A percentile compares a stretch with the other conserved stretches of the same genome.
phyloP scores from a whole-genome alignment of 2,888 invertebrate species.

The Hemaris fuciformis region DNA sequence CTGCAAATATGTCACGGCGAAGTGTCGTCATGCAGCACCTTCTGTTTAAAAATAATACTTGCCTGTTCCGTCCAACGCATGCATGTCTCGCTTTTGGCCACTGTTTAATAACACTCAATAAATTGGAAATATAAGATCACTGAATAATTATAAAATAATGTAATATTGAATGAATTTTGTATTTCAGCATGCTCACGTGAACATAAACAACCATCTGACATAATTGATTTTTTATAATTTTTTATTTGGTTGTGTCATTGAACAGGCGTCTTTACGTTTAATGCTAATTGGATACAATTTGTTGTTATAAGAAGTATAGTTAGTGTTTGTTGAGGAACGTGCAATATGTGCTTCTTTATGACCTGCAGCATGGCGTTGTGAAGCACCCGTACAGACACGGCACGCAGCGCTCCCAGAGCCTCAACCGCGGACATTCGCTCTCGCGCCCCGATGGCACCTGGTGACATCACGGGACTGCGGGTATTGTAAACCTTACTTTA shows the following conservation, averaged over 20 bases:
- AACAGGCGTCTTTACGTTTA: background rate
- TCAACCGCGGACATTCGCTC: slow-evolving; percentile 87
- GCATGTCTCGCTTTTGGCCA: background rate
- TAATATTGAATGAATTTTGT: background rate
- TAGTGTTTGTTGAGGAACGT: background rate
- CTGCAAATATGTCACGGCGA: slow-evolving; percentile 10
- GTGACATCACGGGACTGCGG: slow-evolving; percentile 90
- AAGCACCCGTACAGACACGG: slow-evolving; percentile 83
- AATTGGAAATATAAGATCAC: background rate
- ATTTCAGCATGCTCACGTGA: slow-evolving; percentile 4
- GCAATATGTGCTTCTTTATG: slow-evolving; percentile 21
- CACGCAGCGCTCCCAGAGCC: slow-evolving; percentile 87
- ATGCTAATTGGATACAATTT: background rate
- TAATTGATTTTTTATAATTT: slow-evolving; percentile 10
- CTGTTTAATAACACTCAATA: background rate
- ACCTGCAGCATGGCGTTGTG: slow-evolving; percentile 83
- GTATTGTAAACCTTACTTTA: slow-evolving; percentile 46
- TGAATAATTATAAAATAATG: background rate
- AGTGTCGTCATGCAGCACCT: slow-evolving; percentile 6
- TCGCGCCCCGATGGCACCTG: slow-evolving; percentile 88
- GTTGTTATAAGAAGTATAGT: background rate
- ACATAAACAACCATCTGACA: background rate
- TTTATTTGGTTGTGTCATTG: slow-evolving; percentile 14
- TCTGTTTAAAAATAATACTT: background rate
- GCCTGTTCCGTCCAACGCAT: slow-evolving; percentile 1